These are phyloP conservation scores for Garrulus glandarius DNA, from an alignment of 2,797 vertebrate genomes.

Conservation along the genomic window DNA sequence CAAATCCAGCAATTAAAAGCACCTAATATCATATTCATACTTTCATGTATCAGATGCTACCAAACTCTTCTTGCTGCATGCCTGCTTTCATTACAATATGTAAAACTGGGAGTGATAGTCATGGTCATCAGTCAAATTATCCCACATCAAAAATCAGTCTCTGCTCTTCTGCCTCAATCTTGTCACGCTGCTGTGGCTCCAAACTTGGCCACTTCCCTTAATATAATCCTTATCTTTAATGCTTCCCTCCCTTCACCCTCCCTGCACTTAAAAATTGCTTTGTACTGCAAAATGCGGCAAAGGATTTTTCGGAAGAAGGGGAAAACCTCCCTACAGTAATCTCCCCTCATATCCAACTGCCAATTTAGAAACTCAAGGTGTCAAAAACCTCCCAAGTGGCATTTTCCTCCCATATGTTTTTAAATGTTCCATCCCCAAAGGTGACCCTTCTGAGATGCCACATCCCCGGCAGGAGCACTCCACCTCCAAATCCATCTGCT, in stretches of 20 bases:
- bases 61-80: constrained; percentile 15
- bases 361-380: background rate
- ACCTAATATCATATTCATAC: constrained; percentile 25
- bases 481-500: background rate
- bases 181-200: background rate
- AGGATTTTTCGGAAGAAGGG: background rate
- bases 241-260: background rate
- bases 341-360: background rate
- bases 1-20: constrained; percentile 26
- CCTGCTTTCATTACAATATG: constrained; percentile 30
- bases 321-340: background rate
- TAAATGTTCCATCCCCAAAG: background rate
- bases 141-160: constrained; percentile 1
- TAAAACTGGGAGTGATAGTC: constrained; percentile 15
- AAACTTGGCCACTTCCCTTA: background rate
- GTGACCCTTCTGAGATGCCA: background rate
- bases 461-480: background rate
- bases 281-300: background rate
- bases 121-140: constrained; percentile 24
- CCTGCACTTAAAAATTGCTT: background rate
- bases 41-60: constrained; percentile 42
- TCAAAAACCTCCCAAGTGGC: background rate
- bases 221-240: background rate
- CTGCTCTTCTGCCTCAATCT: constrained; percentile 19
- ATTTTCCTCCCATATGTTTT: constrained; percentile 6